Percentiles rank a stretch among this genome's conserved stretches.
Conservation (phyloP, 2,797 vertebrate species). For the Podargus strigoides region DNA sequence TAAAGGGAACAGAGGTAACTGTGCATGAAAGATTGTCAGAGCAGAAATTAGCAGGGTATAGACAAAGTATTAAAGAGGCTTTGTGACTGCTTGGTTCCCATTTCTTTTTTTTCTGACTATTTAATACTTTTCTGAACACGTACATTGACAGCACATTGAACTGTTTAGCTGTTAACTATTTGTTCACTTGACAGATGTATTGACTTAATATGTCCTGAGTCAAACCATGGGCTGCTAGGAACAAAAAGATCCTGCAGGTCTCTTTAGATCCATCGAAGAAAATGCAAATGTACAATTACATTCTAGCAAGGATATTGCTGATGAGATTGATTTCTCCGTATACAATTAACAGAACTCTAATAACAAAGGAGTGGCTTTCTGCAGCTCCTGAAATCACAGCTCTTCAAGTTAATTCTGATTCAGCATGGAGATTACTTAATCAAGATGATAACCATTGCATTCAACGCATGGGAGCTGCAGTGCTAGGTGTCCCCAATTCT, state of each 20-base stretch:
- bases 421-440: background rate
- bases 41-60: background rate
- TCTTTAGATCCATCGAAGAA: background rate
- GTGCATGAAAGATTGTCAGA: background rate
- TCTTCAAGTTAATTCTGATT: background rate
- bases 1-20: background rate
- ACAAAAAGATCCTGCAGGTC: background rate
- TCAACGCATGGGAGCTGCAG: background rate
- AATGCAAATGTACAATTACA: background rate
- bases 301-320: background rate
- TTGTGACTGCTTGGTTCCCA: background rate
- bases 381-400: background rate
- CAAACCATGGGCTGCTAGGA: background rate
- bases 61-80: background rate
- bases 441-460: background rate
- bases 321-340: background rate
- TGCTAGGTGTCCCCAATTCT: background rate
- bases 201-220: background rate
- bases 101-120: background rate
- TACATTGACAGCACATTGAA: background rate
- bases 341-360: background rate
- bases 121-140: background rate
- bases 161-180: background rate
- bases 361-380: background rate
- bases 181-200: background rate